Evolutionary conservation across 2,113 vertebrate genomes (phyloP).

Genomic region (Crotalus horridus): DNA sequence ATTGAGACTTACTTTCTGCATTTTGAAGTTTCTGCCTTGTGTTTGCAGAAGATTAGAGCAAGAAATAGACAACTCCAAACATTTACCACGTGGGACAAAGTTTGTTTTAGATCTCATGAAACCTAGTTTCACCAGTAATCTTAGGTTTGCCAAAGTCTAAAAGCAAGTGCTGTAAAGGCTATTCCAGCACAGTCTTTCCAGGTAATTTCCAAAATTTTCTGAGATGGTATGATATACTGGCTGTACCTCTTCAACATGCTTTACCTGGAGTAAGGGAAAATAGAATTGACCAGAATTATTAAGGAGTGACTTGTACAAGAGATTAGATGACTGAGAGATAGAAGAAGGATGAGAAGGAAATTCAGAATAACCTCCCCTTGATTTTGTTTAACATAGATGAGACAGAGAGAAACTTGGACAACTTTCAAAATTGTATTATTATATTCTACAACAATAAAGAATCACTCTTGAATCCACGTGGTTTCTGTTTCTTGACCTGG

Average conservation of each 20-base stretch:
- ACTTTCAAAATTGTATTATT: background rate
- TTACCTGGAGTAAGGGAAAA: background rate
- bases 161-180: background rate
- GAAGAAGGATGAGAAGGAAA: background rate
- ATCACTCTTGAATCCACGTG: background rate
- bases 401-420: background rate
- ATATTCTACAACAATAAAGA: background rate
- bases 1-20: slow-evolving; percentile 4
- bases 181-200: background rate
- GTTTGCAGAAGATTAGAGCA: background rate
- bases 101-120: background rate
- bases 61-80: background rate
- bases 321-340: background rate
- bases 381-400: background rate
- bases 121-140: background rate
- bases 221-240: background rate
- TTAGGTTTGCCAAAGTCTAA: background rate
- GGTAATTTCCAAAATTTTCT: background rate
- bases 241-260: background rate
- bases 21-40: slow-evolving; percentile 15
- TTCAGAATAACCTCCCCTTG: background rate
- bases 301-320: background rate
- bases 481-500: background rate
- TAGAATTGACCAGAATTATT: background rate
- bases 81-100: background rate